Evolutionary conservation across 2,113 vertebrate genomes (phyloP), one percentile per base, ranked within the genome.

Genomic region (Heterochromis multidens): DNA sequence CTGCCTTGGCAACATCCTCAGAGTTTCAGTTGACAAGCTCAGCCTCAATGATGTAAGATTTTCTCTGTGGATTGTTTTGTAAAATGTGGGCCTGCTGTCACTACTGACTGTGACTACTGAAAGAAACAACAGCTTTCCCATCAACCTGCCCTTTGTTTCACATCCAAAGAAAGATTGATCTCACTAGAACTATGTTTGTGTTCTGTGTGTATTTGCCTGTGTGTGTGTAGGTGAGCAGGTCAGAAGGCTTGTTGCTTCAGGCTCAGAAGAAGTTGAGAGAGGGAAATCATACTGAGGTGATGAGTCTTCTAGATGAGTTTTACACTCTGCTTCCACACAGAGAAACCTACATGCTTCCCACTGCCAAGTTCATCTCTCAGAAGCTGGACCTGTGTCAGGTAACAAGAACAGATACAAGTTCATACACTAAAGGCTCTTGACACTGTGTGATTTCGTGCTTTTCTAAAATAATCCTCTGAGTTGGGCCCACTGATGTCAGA

Each of bases 331-430:
- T 97, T 65, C 91, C 86, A 5, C 95, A 96, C 87, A 91, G 65
- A 79, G 27, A 9, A 23, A 1, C 1, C 2, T 9, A 33, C 0
- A 31, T 43, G 1, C 25, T 59, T 2, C 81, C 94, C 54, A 91
- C 33, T 57, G 87, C 88, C 86, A 95, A 81, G 37, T 52, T 95
- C 2, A 67, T 98, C 65, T 96, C 96, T 13, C 91, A 94, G 82
- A 96, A 96, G 85, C 95, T 97, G 63, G 96, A 98, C 82, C 95
- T 97, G 23, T 97, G 97, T 85, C 97, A 97, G 97, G 96, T 98
- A 96, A 6, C 7, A 23, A 12, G 8, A 54, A 3, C 40, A 6
- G 5, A 7, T 1, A 19, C 49, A 19, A 6, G 23, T 27, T 35
- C 33, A 14, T 17, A n/a, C 13, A 27, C 12, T 21, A 7, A 1